Conservation (phyloP, 2,113 vertebrate species). For the Porphyrio hochstetteri region DNA sequence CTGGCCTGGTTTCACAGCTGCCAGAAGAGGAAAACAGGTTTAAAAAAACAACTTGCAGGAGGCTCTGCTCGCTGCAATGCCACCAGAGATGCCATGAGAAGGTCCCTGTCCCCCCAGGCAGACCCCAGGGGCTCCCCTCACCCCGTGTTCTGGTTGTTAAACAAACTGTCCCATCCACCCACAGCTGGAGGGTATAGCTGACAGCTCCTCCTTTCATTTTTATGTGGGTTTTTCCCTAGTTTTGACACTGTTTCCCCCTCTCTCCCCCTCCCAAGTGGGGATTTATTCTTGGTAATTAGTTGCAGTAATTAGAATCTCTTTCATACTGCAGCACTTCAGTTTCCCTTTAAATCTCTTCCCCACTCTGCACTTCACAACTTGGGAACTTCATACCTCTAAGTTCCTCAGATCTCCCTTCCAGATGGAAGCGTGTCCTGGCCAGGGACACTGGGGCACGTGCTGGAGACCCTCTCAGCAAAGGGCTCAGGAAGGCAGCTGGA, state of each 20-base stretch:
- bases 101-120: not conserved
- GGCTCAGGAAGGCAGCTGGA: not conserved
- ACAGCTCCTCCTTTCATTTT: not conserved
- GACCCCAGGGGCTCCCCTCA: accelerated
- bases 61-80: not conserved
- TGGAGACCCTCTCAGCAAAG: not conserved
- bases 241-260: not conserved
- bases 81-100: not conserved
- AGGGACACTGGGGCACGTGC: accelerated
- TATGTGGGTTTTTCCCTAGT: not conserved
- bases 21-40: not conserved
- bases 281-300: conserved; percentile 28
- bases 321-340: not conserved
- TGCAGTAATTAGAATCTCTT: not conserved
- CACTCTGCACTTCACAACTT: not conserved
- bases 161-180: not conserved
- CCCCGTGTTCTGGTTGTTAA: not conserved
- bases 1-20: conserved; percentile 22
- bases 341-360: not conserved
- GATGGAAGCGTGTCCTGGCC: not conserved
- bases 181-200: not conserved
- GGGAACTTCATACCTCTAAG: not conserved
- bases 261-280: not conserved
- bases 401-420: not conserved
- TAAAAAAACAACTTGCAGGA: not conserved